Conservation (phyloP, 2,113 vertebrate species). For the Zosterops japonicus region DNA sequence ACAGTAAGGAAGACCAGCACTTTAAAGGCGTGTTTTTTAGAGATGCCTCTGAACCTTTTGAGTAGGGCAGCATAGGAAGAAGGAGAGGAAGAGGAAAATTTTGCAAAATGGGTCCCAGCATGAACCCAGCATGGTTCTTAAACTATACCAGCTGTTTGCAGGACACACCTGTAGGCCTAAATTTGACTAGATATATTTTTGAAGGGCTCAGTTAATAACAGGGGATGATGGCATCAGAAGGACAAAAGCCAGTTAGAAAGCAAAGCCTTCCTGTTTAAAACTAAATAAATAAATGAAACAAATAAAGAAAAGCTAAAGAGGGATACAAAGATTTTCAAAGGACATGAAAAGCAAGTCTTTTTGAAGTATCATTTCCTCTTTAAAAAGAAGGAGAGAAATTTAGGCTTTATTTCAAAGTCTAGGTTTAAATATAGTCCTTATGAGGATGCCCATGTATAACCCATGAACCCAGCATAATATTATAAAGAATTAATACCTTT, state of each 20-base stretch:
- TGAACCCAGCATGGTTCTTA: constrained; percentile 28
- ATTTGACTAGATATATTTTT: not conserved
- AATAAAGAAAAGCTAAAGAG: not conserved
- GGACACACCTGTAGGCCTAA: constrained; percentile 50
- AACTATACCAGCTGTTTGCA: constrained; percentile 19
- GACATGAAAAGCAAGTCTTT: not conserved
- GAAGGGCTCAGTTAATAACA: not conserved
- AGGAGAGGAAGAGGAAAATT: constrained; percentile 45
- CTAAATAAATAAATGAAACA: not conserved
- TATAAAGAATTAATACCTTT: not conserved
- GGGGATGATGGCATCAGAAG: not conserved
- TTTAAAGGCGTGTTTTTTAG: not conserved
- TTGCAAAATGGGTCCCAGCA: constrained; percentile 35
- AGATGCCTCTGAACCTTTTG: not conserved
- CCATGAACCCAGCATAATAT: not conserved
- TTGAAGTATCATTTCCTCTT: not conserved
- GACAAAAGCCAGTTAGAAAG: constrained; percentile 1
- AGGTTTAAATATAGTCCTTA: not conserved
- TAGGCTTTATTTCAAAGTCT: not conserved
- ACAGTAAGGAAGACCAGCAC: not conserved
- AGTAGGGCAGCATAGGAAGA: not conserved
- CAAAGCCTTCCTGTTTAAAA: constrained; percentile 40
- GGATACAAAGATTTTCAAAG: constrained; percentile 10
- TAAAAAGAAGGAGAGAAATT: not conserved
- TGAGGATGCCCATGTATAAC: not conserved